Base-by-base conservation (phyloP, 2,888 invertebrate species). In the Chouioia cunea region DNA sequence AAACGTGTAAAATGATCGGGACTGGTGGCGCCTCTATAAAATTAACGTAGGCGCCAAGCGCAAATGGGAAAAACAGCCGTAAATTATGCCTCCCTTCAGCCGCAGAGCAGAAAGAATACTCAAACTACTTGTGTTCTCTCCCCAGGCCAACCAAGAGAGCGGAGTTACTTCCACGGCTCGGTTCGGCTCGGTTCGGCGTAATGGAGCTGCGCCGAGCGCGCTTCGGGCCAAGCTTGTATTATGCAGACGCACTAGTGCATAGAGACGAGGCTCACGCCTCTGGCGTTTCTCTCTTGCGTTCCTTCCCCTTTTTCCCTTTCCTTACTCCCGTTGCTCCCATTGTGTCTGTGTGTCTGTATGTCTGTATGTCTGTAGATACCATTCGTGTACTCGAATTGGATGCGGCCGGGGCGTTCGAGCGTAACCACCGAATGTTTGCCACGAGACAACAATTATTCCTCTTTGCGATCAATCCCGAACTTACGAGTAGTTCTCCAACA, bases 21-120 rank as follows among this genome's bases (percentile, higher is more conserved):
- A 8, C 48, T 27, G 27, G 46, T 18, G 10, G 46, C 8, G 46
- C 10, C 44, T 67, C 70, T 67, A 71, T 73, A 64, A 73, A 73
- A 73, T 73, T 70, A 73, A 70, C 64, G 73, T 63, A 68, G 70
- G 66, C 64, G 65, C 62, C 62, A 73, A 69, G 64, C 48, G 65
- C 53, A 44, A 73, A 65, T 63, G 65, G 68, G 52, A 73, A 70
- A 68, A 71, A 64, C 64, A 63, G 65, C 57, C 47, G 68, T 73
- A 71, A 73, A 71, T 68, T 73, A 71, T 59, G 22, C 52, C 46
- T 36, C 36, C 56, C 71, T 73, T 73, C 71, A 54, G 20, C 56
- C 57, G 47, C 71, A 73, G 71, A 54, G 44, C 44, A 47, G 36
- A 67, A 70, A 70, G 64, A 73, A 67, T 73, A 60, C 59, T 60